A percentile compares a stretch with the other conserved stretches of the same genome.
phyloP scores from a whole-genome alignment of 2,888 invertebrate genomes.

The Tinea semifulvella region DNA sequence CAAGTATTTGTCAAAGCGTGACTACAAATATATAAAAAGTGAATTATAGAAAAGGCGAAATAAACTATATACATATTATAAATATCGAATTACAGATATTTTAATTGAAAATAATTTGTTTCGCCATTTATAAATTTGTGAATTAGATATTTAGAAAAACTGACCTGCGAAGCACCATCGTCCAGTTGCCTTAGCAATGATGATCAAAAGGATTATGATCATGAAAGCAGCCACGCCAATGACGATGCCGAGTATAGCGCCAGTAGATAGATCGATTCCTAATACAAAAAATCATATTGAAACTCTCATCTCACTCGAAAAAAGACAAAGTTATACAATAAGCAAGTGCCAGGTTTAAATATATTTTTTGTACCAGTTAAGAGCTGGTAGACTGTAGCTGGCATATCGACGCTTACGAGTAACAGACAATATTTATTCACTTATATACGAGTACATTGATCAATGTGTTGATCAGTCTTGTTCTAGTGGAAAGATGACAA shows the following conservation, averaged over 20 bases:
- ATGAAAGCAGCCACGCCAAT: slow-evolving; percentile 74
- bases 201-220: slow-evolving; percentile 69
- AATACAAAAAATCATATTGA: too few species aligned
- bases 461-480: too few species aligned
- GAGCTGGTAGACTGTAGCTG: too few species aligned
- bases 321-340: too few species aligned
- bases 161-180: slow-evolving; percentile 90
- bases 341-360: too few species aligned
- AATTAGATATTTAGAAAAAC: slow-evolving; percentile 33
- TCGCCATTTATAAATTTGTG: background rate
- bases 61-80: too few species aligned
- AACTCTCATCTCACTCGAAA: too few species aligned
- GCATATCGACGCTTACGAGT: too few species aligned
- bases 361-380: too few species aligned
- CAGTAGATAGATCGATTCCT: slow-evolving; percentile 65
- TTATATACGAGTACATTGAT: too few species aligned
- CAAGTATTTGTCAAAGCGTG: background rate
- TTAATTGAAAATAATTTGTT: background rate
- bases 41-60: background rate
- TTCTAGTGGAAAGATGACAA: too few species aligned
- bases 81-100: background rate
- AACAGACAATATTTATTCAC: too few species aligned
- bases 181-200: slow-evolving; percentile 82
- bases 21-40: background rate
- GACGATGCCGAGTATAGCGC: slow-evolving; percentile 81